These are phyloP conservation scores for Heliconius eleuchia DNA, from an alignment of 1,140 invertebrate genomes.

Conservation along the genomic window DNA sequence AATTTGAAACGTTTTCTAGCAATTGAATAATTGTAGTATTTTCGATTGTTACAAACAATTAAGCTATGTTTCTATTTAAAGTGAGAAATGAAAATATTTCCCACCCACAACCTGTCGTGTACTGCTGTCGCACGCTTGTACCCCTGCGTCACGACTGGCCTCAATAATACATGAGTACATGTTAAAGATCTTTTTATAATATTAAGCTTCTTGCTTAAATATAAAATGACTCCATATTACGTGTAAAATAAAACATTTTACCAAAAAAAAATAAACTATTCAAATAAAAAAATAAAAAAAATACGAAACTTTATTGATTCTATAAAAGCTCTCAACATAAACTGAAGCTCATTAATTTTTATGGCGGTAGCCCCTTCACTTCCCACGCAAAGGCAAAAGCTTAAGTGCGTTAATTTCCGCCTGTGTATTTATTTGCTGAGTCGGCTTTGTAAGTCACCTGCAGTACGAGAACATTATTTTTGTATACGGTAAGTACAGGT, in stretches of 20 bases:
- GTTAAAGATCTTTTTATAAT: too few species aligned
- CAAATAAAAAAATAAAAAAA: neutral
- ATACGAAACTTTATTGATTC: neutral
- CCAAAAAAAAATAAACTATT: neutral
- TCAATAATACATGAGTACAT: too few species aligned
- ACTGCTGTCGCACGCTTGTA: too few species aligned
- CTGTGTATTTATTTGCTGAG: constrained; percentile 11
- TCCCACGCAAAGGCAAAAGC: neutral
- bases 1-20: too few species aligned
- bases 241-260: neutral
- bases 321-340: neutral
- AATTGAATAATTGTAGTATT: too few species aligned
- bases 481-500: too few species aligned
- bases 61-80: too few species aligned
- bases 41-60: too few species aligned
- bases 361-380: neutral
- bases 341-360: neutral
- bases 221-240: neutral
- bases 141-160: too few species aligned
- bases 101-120: too few species aligned
- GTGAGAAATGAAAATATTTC: too few species aligned
- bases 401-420: constrained; percentile 16
- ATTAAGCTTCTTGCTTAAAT: too few species aligned
- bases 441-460: constrained; percentile 21
- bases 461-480: neutral